A percentile compares a stretch with the other conserved stretches of the same genome.
These are phyloP conservation scores for Eurystomus glaucurus DNA, from an alignment of 2,797 vertebrate genomes.

Conservation along the genomic window DNA sequence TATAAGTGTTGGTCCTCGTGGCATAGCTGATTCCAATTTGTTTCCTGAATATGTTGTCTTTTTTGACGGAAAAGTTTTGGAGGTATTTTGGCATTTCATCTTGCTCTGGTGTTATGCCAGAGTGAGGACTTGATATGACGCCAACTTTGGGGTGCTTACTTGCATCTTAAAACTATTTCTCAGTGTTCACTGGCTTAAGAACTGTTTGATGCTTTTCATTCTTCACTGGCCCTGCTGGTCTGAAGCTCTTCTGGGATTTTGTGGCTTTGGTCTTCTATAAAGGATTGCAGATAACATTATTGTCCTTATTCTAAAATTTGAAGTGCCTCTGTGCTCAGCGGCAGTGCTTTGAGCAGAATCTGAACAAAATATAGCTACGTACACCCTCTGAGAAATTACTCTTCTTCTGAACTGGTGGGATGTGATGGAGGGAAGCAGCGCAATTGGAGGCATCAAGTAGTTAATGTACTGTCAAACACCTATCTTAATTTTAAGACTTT, in stretches of 20 bases:
- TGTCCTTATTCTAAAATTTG: background rate
- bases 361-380: background rate
- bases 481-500: background rate
- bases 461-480: background rate
- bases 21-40: background rate
- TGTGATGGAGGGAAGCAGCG: background rate
- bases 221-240: background rate
- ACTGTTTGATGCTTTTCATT: background rate
- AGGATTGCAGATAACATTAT: background rate
- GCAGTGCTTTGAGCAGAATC: background rate
- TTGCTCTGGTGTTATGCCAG: background rate
- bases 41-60: background rate
- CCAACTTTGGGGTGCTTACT: background rate
- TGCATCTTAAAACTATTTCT: background rate
- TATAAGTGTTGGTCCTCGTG: background rate
- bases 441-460: background rate
- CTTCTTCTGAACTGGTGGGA: background rate
- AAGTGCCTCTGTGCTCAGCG: background rate
- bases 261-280: background rate
- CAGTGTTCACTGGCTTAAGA: background rate
- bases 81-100: background rate
- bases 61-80: background rate
- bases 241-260: background rate
- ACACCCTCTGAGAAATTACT: background rate
- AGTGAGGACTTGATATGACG: background rate